Conservation (phyloP, 2,113 vertebrate species). For the Ictalurus punctatus region DNA sequence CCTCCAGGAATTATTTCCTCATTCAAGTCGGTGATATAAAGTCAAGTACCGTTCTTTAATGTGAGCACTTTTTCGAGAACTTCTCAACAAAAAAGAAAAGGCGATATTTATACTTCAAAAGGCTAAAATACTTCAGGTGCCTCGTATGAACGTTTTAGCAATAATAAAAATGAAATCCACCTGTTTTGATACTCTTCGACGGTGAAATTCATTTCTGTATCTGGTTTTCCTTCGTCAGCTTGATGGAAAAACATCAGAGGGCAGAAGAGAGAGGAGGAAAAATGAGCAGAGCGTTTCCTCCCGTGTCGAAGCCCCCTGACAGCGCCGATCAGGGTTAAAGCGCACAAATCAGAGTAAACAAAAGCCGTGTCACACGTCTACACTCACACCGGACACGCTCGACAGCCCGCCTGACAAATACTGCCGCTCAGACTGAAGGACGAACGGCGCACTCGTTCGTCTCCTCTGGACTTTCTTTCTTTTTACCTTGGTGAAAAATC, state of each 20-base stretch:
- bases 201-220: background rate
- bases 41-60: background rate
- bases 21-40: background rate
- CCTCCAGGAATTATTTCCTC: background rate
- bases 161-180: background rate
- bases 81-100: background rate
- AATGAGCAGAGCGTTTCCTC: background rate
- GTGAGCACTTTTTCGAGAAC: no score
- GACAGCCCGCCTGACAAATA: constrained; percentile 46
- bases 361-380: constrained; percentile 38
- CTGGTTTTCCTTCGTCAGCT: background rate
- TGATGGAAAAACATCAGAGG: background rate
- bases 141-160: background rate
- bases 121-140: background rate
- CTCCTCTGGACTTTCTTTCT: background rate
- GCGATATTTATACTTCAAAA: background rate
- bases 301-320: constrained; percentile 8
- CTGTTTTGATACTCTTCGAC: background rate
- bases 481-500: background rate
- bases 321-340: constrained; percentile 14
- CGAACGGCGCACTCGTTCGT: constrained; percentile 7
- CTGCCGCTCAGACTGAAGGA: constrained; percentile 36
- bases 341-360: constrained; percentile 39
- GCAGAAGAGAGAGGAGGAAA: background rate
- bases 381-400: constrained; percentile 31